Conservation (phyloP, 35 echinoderm and acorn worm species). For the Holothuria glaberrima region DNA sequence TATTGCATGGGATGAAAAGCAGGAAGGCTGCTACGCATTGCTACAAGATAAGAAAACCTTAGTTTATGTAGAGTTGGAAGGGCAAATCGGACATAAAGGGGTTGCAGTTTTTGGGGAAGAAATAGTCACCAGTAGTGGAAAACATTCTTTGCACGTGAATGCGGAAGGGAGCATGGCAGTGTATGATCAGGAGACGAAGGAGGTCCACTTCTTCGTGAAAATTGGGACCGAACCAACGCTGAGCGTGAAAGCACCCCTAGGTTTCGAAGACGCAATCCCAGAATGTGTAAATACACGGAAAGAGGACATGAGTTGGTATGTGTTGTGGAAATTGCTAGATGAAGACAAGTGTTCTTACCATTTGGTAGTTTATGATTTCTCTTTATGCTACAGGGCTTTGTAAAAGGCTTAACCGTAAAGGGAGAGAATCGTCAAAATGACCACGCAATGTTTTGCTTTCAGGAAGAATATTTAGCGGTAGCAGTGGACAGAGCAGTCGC, state of each 20-base stretch:
- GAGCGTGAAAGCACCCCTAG: not conserved
- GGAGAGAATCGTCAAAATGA: no score
- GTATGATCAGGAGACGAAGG: not conserved
- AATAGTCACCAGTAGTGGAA: not conserved
- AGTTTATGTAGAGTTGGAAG: not conserved
- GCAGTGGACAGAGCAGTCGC: no score
- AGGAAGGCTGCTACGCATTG: not conserved
- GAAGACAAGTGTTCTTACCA: no score
- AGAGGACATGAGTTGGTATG: no score
- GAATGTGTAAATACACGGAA: no score
- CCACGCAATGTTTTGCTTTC: no score
- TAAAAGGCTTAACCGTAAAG: no score
- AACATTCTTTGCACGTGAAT: not conserved
- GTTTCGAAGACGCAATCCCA: not conserved
- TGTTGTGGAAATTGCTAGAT: no score
- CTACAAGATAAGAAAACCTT: not conserved
- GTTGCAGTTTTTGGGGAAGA: not conserved
- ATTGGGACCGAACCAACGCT: not conserved
- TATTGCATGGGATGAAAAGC: constrained; percentile 22
- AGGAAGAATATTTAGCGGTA: no score
- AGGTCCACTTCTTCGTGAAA: not conserved
- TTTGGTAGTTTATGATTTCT: no score
- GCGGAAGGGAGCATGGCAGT: not conserved
- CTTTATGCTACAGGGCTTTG: no score
- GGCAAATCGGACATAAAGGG: not conserved